Percentiles rank a stretch among this genome's conserved stretches.
These are phyloP conservation scores for Eupeodes luniger DNA, from an alignment of 2,888 invertebrate species.

Conservation along the genomic window DNA sequence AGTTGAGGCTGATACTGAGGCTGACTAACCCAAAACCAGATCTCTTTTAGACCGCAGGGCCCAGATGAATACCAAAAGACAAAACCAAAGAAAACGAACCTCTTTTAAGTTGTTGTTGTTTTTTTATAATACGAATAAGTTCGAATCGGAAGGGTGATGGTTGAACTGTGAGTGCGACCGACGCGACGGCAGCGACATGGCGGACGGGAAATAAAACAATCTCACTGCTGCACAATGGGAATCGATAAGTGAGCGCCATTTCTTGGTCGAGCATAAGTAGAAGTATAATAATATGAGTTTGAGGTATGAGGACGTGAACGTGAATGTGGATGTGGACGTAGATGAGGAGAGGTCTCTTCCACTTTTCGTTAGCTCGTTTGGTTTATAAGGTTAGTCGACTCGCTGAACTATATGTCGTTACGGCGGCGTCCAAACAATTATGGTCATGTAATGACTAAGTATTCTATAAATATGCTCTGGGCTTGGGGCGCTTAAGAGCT, in stretches of 20 bases:
- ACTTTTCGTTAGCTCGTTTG: conserved; percentile 65
- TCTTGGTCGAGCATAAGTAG: conserved; percentile 46
- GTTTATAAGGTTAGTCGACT: conserved; percentile 70
- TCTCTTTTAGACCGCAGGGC: conserved; percentile 65
- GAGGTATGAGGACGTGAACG: neutral
- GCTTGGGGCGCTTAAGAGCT: conserved; percentile 46
- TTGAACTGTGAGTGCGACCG: neutral
- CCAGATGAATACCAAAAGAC: conserved; percentile 46
- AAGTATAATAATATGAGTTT: conserved; percentile 31
- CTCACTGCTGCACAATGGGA: conserved; percentile 63
- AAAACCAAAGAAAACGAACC: conserved; percentile 29
- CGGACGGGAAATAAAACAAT: conserved; percentile 57
- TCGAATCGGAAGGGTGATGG: conserved; percentile 21
- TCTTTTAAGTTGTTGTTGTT: neutral
- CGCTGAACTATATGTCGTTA: conserved; percentile 73
- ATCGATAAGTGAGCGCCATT: conserved; percentile 75
- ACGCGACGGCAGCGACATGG: too few species aligned
- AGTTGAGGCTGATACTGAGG: neutral
- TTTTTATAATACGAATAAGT: conserved; percentile 7
- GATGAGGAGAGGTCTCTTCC: conserved; percentile 57
- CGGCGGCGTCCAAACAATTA: conserved; percentile 72
- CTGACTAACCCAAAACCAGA: conserved; percentile 72
- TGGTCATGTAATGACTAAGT: conserved; percentile 73
- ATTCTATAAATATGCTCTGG: conserved; percentile 59
- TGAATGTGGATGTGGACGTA: too few species aligned